These are phyloP conservation scores for Pristionchus fissidentatus DNA, from an alignment of 2,888 invertebrate genomes.

Conservation along the genomic window DNA sequence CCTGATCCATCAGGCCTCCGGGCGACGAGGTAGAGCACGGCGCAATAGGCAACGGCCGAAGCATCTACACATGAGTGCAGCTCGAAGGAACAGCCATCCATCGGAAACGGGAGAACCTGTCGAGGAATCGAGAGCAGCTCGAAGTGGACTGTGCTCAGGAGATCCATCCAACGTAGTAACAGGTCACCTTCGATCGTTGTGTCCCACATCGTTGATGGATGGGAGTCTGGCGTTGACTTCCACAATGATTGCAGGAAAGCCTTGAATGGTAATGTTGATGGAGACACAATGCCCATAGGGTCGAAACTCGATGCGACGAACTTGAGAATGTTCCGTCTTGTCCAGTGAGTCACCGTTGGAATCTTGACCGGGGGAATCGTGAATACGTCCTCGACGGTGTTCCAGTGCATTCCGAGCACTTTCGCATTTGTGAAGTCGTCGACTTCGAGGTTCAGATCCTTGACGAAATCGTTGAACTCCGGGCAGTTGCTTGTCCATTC, in stretches of 20 bases:
- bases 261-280: neutral
- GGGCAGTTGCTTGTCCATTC: slow-evolving; percentile 38
- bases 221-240: neutral
- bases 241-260: neutral
- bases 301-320: neutral
- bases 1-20: neutral
- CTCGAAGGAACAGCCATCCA: neutral
- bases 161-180: no score
- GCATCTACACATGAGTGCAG: slow-evolving; percentile 35
- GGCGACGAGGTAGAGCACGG: neutral
- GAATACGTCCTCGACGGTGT: neutral
- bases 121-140: neutral
- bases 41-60: neutral
- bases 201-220: neutral
- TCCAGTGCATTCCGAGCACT: neutral
- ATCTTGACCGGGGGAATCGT: no score
- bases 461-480: neutral
- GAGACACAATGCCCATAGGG: neutral
- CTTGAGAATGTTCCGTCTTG: neutral
- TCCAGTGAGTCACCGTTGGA: neutral
- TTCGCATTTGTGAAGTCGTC: neutral
- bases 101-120: neutral
- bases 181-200: neutral
- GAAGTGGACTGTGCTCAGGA: neutral
- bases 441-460: neutral